Percentiles rank a stretch among this genome's conserved stretches.
Conservation (phyloP, 1,140 invertebrate genomes). For the Subanguina moxae region DNA sequence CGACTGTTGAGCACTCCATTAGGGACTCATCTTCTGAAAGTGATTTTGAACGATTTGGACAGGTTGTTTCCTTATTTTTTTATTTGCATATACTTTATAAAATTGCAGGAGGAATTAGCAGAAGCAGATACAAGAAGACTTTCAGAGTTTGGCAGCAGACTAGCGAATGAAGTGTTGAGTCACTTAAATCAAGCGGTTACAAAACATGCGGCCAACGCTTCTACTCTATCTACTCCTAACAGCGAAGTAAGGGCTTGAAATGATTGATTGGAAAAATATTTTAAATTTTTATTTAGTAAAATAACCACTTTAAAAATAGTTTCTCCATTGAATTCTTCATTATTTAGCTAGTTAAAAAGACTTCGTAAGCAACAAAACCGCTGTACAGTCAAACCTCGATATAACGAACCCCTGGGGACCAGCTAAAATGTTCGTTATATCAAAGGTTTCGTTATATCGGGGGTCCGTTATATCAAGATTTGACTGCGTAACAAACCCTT, state of each 20-base stretch:
- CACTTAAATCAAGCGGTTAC: neutral
- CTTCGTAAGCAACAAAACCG: too few species aligned
- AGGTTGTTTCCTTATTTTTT: neutral
- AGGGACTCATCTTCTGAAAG: neutral
- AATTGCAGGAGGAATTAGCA: neutral
- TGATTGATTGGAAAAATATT: too few species aligned
- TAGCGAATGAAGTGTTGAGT: neutral
- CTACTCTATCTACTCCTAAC: neutral
- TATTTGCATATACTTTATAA: neutral
- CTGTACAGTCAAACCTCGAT: too few species aligned
- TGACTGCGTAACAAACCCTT: too few species aligned
- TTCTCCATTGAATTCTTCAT: too few species aligned
- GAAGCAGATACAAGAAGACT: neutral
- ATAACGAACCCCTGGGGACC: too few species aligned
- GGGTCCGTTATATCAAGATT: too few species aligned
- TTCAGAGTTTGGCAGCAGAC: neutral
- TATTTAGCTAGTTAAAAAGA: too few species aligned
- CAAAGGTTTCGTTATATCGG: too few species aligned
- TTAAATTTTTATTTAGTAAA: too few species aligned
- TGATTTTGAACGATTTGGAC: neutral
- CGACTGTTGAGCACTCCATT: neutral
- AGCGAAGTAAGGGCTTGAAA: conserved; percentile 1
- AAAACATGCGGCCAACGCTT: neutral
- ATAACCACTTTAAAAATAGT: too few species aligned
- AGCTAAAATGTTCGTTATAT: too few species aligned